These are phyloP conservation scores for Sitobion miscanthi DNA, from an alignment of 1,140 invertebrate species.

Conservation along the genomic window DNA sequence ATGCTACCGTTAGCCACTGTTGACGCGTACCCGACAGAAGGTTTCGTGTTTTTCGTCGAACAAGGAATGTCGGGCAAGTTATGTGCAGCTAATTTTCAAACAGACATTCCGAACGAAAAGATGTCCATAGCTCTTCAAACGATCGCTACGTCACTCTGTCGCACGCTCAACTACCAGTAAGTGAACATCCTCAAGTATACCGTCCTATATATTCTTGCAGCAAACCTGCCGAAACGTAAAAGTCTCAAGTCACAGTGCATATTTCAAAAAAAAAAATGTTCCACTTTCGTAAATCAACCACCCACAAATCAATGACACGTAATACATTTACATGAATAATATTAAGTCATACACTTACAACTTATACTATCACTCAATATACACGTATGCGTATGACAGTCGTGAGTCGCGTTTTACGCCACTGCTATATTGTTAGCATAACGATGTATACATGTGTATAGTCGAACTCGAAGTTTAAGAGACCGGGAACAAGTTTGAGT, in stretches of 20 bases:
- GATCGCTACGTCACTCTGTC: slow-evolving; percentile 79
- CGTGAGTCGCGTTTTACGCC: too few species aligned
- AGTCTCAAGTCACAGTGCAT: background rate
- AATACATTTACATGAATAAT: background rate
- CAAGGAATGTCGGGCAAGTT: slow-evolving; percentile 80
- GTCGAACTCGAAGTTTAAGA: too few species aligned
- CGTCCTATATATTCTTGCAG: background rate
- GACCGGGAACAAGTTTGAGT: too few species aligned
- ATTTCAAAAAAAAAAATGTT: background rate
- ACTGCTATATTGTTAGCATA: too few species aligned
- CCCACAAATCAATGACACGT: background rate
- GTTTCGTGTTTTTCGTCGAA: slow-evolving; percentile 83
- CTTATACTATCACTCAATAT: background rate
- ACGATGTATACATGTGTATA: too few species aligned
- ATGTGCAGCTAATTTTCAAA: slow-evolving; percentile 69
- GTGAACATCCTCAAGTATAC: slow-evolving; percentile 57
- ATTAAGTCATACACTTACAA: background rate
- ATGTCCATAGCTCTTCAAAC: slow-evolving; percentile 68
- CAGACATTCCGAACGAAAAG: slow-evolving; percentile 65
- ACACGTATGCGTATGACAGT: too few species aligned
- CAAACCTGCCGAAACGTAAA: background rate
- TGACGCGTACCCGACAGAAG: slow-evolving; percentile 72
- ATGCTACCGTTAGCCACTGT: slow-evolving; percentile 68
- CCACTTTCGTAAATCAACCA: background rate
- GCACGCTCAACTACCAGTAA: slow-evolving; percentile 77